Conservation (phyloP, 1,140 invertebrate genomes). For the Saccostrea glomerata region DNA sequence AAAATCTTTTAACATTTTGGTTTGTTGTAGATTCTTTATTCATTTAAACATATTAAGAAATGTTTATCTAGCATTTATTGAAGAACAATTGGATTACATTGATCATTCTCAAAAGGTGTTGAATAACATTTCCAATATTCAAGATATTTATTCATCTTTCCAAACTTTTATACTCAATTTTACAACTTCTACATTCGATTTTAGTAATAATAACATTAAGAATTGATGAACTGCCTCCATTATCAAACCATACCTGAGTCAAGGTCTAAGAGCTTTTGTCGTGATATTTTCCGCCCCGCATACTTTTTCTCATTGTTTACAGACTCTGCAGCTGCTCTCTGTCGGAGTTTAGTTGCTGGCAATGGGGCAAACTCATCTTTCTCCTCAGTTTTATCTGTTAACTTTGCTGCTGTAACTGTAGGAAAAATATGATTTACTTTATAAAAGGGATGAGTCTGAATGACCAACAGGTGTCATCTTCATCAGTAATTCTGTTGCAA, state of each 20-base stretch:
- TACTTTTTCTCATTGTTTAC: conserved; percentile 87
- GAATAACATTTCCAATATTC: no score
- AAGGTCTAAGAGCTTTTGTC: conserved; percentile 60
- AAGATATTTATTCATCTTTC: not conserved
- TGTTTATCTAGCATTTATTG: conserved; percentile 42
- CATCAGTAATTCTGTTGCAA: no score
- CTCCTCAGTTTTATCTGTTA: conserved; percentile 56
- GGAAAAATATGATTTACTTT: conserved; percentile 15
- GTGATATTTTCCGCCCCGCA: conserved; percentile 82
- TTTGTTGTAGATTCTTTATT: conserved; percentile 51
- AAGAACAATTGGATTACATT: conserved; percentile 16
- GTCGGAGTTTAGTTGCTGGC: conserved; percentile 73
- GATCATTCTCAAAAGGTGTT: no score
- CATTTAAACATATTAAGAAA: no score
- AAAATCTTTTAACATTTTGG: conserved; percentile 42
- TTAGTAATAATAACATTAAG: not conserved
- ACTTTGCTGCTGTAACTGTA: conserved; percentile 61
- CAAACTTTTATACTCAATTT: not conserved
- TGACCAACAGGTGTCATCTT: no score
- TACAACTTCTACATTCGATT: no score
- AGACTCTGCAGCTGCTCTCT: conserved; percentile 82
- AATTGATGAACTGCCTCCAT: conserved; percentile 7
- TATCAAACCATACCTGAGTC: conserved; percentile 50
- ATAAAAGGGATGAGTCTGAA: no score
- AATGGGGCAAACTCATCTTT: conserved; percentile 46